Base-by-base conservation (phyloP, 2,113 vertebrate genomes). In the Corvus moneduloides region DNA sequence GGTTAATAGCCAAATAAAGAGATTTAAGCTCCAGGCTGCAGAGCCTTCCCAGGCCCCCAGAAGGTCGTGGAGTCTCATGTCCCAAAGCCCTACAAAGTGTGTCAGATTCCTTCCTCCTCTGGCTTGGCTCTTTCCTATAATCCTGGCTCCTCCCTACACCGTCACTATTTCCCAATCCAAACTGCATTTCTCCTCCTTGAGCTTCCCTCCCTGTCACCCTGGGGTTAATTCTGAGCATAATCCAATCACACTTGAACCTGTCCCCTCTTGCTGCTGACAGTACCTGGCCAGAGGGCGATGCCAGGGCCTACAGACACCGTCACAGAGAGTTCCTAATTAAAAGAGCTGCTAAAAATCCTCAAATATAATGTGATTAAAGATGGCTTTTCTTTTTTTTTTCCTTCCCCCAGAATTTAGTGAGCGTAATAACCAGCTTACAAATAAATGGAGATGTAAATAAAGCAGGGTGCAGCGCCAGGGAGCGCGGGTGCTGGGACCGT, bases 21-120 rank as follows among this genome's bases (percentile, higher is more conserved):
- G 51, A 16, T 76, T 35, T 15, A 1, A 80, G 28, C 48, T 62
- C 62, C 43, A 14, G 26, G 1, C 28, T 27, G 0, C 7, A 26
- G 43, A 66, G 21, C 13, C 16, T 44, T 7, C 24, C 46, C 69
- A 4, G 19, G 11, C 7, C 11, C 54, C 58, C 80, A 58, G n/a
- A 9, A 10, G 11, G 26, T 26, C 4, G 1, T 0, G 0, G 56
- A 6, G 10, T 20, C 58, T 27, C 54, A 1, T 0, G 7, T 32
- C 43, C 69, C 56, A n/a, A 3, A 58, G 35, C 37, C 30, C n/a
- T 4, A 2, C 16, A 22, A 2, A 7, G 14, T 0, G 32, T 8
- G 61, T 16, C 33, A 14, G 23, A 1, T 9, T 13, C 78, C 48
- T 32, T 33, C 39, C 39, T 59, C 20, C 59, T 19, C 43, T 8